Evolutionary conservation across 1,140 invertebrate species (phyloP).

Genomic region (Chironomus striatipennis): DNA sequence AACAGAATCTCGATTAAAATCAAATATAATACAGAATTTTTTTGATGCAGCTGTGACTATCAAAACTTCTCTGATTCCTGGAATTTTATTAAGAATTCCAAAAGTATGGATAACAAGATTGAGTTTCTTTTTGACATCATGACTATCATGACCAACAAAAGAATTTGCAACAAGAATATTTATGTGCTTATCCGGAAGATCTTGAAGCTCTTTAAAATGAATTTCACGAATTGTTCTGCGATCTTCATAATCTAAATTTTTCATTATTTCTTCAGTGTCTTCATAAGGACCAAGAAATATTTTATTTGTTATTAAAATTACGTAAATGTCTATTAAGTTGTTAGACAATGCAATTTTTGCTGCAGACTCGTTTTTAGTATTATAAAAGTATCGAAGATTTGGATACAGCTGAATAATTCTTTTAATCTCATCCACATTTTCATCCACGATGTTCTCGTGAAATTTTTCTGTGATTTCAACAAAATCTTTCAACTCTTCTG

Average conservation of each 20-base stretch:
- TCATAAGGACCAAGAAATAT: background rate
- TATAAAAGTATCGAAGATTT: background rate
- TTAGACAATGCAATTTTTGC: background rate
- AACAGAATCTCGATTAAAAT: background rate
- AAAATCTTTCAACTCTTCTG: background rate
- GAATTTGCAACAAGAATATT: background rate
- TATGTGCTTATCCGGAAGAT: background rate
- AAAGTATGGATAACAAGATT: background rate
- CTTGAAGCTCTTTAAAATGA: background rate
- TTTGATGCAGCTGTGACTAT: background rate
- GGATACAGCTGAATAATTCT: background rate
- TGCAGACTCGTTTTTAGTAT: background rate
- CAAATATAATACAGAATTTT: background rate
- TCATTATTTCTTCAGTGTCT: background rate
- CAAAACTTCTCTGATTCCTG: background rate
- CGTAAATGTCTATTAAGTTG: background rate
- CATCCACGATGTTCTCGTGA: background rate
- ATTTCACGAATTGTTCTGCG: background rate
- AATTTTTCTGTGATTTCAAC: background rate
- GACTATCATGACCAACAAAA: background rate
- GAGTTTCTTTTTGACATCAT: background rate
- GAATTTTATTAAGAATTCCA: background rate
- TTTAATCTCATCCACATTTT: background rate
- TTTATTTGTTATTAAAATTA: background rate
- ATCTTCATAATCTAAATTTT: background rate